Conservation (phyloP, 2,797 vertebrate genomes). For the Spinus pinus region DNA sequence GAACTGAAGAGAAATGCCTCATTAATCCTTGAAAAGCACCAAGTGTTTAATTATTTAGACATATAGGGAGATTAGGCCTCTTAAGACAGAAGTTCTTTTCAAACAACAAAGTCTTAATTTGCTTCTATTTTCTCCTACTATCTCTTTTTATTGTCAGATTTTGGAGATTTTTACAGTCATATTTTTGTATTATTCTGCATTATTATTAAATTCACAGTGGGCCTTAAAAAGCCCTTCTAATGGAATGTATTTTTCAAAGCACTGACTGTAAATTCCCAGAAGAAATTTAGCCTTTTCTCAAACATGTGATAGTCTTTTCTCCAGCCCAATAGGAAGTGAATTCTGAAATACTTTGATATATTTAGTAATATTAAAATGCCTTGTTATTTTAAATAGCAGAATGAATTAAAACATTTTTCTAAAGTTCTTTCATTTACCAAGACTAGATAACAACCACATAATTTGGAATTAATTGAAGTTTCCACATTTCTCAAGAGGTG, state of each 20-base stretch:
- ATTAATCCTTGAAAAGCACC: slow-evolving; percentile 52
- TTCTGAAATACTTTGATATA: background rate
- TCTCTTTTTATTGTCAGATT: background rate
- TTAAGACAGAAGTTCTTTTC: background rate
- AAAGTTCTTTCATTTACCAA: background rate
- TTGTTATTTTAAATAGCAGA: background rate
- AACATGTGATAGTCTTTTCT: background rate
- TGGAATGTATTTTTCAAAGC: background rate
- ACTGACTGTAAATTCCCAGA: background rate
- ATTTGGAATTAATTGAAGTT: background rate
- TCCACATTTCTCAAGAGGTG: background rate
- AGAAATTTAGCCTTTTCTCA: background rate
- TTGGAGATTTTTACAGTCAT: background rate
- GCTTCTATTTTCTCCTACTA: background rate
- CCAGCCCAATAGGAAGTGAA: background rate
- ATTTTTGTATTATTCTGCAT: background rate
- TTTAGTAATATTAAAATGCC: background rate
- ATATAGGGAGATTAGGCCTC: background rate
- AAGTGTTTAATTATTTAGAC: slow-evolving; percentile 53
- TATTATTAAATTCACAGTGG: background rate
- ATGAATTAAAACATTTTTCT: background rate
- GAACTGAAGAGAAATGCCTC: slow-evolving; percentile 36
- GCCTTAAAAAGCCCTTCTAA: background rate
- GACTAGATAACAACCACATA: background rate
- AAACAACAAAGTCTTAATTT: background rate